These are phyloP conservation scores for Pseudolaguvia tuberculata DNA, from an alignment of 2,113 vertebrate species.

Conservation along the genomic window DNA sequence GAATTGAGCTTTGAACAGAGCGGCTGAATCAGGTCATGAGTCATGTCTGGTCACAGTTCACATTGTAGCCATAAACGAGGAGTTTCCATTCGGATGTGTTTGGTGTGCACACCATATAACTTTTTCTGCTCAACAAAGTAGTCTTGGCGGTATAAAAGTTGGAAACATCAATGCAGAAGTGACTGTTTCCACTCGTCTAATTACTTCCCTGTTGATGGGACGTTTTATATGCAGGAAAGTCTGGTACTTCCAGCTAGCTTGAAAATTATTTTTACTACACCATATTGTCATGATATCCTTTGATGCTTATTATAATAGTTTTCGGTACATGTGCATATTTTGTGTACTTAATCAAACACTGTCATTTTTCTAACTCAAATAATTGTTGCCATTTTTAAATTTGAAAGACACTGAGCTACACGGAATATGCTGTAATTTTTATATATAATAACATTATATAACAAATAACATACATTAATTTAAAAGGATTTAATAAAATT, in stretches of 20 bases:
- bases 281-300: not conserved
- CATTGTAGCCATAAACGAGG: constrained; percentile 8
- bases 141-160: not conserved
- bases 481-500: too few relatives aligned
- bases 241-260: not conserved
- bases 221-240: not conserved
- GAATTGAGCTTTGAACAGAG: constrained; percentile 17
- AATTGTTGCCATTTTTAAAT: too few relatives aligned
- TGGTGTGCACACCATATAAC: not conserved
- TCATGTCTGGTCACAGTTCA: constrained; percentile 3
- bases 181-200: not conserved
- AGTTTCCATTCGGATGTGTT: constrained; percentile 16
- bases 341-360: not conserved
- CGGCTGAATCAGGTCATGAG: constrained; percentile 17
- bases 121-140: not conserved
- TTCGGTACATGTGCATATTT: not conserved
- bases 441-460: too few relatives aligned
- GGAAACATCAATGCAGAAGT: not conserved
- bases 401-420: too few relatives aligned
- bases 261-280: not conserved
- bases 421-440: too few relatives aligned
- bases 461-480: too few relatives aligned
- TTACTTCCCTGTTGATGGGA: not conserved
- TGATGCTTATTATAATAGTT: not conserved
- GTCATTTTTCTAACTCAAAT: too few relatives aligned